Evolutionary conservation across 2,113 vertebrate genomes (phyloP).

Genomic region (Condylura cristata): DNA sequence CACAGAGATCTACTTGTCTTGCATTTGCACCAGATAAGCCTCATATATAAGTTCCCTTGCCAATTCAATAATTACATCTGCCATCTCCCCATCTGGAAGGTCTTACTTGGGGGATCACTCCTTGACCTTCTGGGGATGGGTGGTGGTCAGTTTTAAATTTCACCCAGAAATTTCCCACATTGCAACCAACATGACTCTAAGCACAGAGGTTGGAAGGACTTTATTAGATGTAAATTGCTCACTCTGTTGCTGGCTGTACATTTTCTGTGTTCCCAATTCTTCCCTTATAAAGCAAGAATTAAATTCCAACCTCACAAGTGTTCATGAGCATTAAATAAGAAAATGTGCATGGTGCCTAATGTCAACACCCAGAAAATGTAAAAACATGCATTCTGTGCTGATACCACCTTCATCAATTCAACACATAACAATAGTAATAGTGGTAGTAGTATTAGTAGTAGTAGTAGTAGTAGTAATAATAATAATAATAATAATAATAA

Average conservation of each 20-base stretch:
- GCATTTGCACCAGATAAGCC: background rate
- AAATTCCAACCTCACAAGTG: background rate
- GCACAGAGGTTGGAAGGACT: background rate
- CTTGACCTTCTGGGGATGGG: background rate
- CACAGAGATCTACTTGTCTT: background rate
- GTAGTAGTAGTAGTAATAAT: background rate
- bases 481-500: background rate
- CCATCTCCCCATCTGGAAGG: background rate
- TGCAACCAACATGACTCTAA: background rate
- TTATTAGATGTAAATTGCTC: background rate
- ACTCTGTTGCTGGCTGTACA: background rate
- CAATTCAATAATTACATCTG: background rate
- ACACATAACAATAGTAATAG: background rate
- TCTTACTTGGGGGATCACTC: background rate
- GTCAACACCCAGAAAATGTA: background rate
- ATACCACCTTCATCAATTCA: background rate
- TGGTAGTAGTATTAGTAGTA: background rate
- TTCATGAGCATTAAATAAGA: background rate
- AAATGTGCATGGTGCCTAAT: background rate
- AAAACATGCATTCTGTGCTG: background rate
- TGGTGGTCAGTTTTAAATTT: background rate
- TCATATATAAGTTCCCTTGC: background rate
- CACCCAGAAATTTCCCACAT: background rate
- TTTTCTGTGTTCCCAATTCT: conserved; percentile 6
- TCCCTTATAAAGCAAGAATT: background rate